A percentile compares a stretch with the other conserved stretches of the same genome.
phyloP scores from a whole-genome alignment of 2,888 invertebrate species.

The Scaptomyza cyrtandrae region DNA sequence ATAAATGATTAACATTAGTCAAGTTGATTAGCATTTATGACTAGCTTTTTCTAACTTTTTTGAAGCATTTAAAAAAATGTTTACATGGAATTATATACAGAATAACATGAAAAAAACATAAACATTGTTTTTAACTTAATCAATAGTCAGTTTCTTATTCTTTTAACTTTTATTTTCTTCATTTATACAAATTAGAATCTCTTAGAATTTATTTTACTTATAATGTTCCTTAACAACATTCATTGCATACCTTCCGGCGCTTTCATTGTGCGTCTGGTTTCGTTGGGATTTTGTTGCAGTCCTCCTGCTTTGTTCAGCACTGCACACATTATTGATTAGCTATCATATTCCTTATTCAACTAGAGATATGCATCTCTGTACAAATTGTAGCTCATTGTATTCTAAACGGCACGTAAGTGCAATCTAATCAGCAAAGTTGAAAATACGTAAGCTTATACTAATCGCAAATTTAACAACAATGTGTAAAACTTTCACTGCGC shows the following conservation, averaged over 20 bases:
- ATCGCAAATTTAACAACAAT: conserved; percentile 27
- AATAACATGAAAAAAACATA: no score
- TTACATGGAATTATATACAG: no score
- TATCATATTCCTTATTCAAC: background rate
- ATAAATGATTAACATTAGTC: no score
- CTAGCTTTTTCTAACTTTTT: no score
- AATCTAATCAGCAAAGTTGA: conserved; percentile 29
- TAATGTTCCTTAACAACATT: background rate
- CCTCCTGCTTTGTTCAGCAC: background rate
- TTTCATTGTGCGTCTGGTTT: background rate
- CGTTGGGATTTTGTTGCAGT: background rate
- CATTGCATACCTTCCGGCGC: conserved; percentile 32
- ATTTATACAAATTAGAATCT: no score
- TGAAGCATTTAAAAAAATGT: no score
- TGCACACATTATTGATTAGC: conserved; percentile 1
- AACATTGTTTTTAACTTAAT: no score
- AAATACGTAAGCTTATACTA: conserved; percentile 36
- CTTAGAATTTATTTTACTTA: no score
- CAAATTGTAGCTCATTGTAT: conserved; percentile 10
- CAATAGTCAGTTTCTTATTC: no score
- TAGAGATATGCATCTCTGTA: background rate
- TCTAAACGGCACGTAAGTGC: conserved; percentile 12
- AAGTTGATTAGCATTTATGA: no score
- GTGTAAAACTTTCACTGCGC: conserved; percentile 76
- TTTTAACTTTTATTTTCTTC: no score